Evolutionary conservation across 1,140 invertebrate species (phyloP), one percentile per base, ranked within the genome.

Genomic region (Ruditapes philippinarum): DNA sequence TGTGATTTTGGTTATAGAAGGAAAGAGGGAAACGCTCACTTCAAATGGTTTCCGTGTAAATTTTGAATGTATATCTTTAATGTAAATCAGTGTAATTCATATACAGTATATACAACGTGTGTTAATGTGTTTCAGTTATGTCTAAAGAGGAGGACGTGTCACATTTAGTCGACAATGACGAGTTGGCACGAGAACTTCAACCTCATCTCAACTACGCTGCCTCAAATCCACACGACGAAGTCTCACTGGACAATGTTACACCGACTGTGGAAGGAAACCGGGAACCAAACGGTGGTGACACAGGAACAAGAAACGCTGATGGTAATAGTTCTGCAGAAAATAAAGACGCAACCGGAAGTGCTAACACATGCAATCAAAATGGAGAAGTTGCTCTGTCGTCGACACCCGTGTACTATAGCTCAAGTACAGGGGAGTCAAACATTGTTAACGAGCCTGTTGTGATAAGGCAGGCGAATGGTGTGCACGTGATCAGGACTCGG

Each of bases 401-500:
- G 28, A 80, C 73, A 31, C 88, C 91, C 14, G 91, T 90, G 31
- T 57, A 88, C 68, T 91, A 88, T 42, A 87, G 86, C 74, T 79
- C 76, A 70, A 54, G 51, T 7, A 79, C 78, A 22, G 91, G 88
- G 2, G 80, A 88, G 31, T 40, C 84, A 5, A 70, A 81, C 22
- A 85, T 91, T 17, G 60, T 90, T 5, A 70, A 62, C 22, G 91
- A 89, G 73, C 89, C 91, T 25, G 84, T 90, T 4, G 82, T 82
- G 51, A 51, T 85, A 12, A n/a, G 78, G 19, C 60, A 74, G 51
- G 33, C 80, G 0, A 70, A 85, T 22, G 91, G 91, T 45, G 54
- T 86, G 25, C 73, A 62, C 5, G 87, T 86, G 45, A 92, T 92
- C 31, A 40, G 79, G 28, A 92, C 91, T 7, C 83, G 70, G 36